Evolutionary conservation across 2,113 vertebrate species (phyloP).

Genomic region (Sorex araneus): DNA sequence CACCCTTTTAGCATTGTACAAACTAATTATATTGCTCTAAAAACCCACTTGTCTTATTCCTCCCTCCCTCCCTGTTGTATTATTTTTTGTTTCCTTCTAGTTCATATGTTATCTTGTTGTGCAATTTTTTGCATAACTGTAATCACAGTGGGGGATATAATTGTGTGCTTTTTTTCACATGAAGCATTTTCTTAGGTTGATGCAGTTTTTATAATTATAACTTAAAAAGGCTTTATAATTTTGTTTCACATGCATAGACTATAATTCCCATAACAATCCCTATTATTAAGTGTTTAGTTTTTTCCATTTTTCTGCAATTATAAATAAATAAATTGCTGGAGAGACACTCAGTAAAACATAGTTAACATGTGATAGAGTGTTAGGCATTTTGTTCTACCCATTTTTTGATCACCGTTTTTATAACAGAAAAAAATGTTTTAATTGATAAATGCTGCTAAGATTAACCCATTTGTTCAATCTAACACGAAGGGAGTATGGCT

Average conservation of each 20-base stretch:
- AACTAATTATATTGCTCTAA: conserved; percentile 14
- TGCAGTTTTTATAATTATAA: conserved; percentile 46
- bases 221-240: conserved; percentile 14
- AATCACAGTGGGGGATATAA: neutral
- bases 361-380: neutral
- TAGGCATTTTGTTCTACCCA: neutral
- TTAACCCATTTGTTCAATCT: neutral
- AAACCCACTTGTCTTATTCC: neutral
- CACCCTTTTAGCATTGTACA: neutral
- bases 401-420: conserved; percentile 48
- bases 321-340: conserved; percentile 35
- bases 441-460: neutral
- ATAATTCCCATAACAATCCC: neutral
- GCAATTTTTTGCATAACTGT: conserved; percentile 19
- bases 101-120: neutral
- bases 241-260: neutral
- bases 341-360: conserved; percentile 35
- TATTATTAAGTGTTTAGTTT: conserved; percentile 13
- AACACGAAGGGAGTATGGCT: conserved; percentile 7
- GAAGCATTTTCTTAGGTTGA: conserved; percentile 53
- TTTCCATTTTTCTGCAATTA: conserved; percentile 53
- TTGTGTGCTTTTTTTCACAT: conserved; percentile 41
- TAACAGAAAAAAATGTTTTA: conserved; percentile 11
- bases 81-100: conserved; percentile 31
- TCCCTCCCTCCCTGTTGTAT: neutral